Percentiles rank a stretch among this genome's conserved stretches.
These are phyloP conservation scores for Euthynnus affinis DNA, from an alignment of 2,797 vertebrate species.

Conservation along the genomic window DNA sequence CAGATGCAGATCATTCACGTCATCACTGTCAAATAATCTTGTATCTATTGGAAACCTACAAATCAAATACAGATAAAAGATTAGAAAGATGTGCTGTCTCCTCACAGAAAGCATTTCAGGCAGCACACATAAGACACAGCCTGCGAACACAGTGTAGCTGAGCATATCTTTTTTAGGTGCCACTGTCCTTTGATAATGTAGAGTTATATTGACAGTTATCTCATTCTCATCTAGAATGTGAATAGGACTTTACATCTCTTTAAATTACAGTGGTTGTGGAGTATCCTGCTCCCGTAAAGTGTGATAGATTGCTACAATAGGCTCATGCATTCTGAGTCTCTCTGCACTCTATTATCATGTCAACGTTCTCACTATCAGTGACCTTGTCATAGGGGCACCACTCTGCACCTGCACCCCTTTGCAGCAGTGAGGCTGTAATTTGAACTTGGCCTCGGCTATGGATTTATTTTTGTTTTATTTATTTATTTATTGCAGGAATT, in stretches of 20 bases:
- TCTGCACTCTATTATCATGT: slow-evolving; percentile 36
- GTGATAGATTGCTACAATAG: slow-evolving; percentile 1
- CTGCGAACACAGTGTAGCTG: slow-evolving; percentile 1
- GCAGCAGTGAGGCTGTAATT: not conserved
- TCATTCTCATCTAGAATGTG: slow-evolving; percentile 14
- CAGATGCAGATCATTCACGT: slow-evolving; percentile 2
- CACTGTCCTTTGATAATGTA: slow-evolving; percentile 7
- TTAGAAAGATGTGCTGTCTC: not conserved
- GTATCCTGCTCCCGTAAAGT: not conserved
- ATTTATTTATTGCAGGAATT: slow-evolving; percentile 13
- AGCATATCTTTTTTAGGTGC: not conserved
- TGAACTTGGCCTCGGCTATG: slow-evolving; percentile 27
- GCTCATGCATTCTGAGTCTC: slow-evolving; percentile 29
- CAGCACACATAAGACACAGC: not conserved
- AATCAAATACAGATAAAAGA: slow-evolving; percentile 3
- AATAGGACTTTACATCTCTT: slow-evolving; percentile 15
- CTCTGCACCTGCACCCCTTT: slow-evolving; percentile 11
- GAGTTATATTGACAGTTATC: slow-evolving; percentile 29
- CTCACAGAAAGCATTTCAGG: slow-evolving; percentile 17
- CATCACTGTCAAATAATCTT: slow-evolving; percentile 11
- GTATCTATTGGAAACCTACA: not conserved
- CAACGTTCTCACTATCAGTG: slow-evolving; percentile 27
- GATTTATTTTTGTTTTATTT: slow-evolving; percentile 29
- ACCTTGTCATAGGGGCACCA: slow-evolving; percentile 46
- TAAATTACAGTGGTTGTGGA: not conserved